Evolutionary conservation across 2,888 invertebrate species (phyloP), one percentile per base, ranked within the genome.

Genomic region (Polymixis lichenea): DNA sequence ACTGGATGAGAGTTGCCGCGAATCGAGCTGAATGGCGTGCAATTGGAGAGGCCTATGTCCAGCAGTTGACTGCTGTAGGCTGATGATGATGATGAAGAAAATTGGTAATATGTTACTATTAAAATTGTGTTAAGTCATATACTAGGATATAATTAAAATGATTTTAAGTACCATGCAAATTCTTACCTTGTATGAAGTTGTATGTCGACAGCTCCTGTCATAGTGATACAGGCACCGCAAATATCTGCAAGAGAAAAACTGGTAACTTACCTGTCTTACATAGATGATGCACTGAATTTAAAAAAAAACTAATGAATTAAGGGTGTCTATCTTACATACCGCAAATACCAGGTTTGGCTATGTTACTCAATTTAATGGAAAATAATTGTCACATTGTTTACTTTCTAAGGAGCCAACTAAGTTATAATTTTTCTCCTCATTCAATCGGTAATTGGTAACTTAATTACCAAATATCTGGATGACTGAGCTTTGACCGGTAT

Each of bases 191-290:
- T 17, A 43, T 19, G 2, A 38, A 17, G 22, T 19, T 51, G 9
- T 66, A 51, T 66, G 66, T 6, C 19, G n/a, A 51, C 0, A 46
- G 19, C 43, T 53, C n/a, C 61, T 46, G 32, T 53, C 28, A 17
- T 32, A 17, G 4, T n/a, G 5, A 22, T 46, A 25, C 17, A 55
- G 19, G 53, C 5, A 55, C 17, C 5, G 17, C 46, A 76, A 25
- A 51, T 7, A 80, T 46, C 77, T 77, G 77, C 7, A 77, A 72
- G 25, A 80, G 56, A 51, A 51, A 25, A 32, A 43, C n/a, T 56
- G 55, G 19, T 61, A 2, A 68, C 3, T 22, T 17, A 43, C 25
- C 55, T 43, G 15, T 19, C 56, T 79, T 7, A 62, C 13, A 25
- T 25, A 17, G 9, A 25, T 17, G 22, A 22, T 25, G 22, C 17